phyloP scores from a whole-genome alignment of 1,140 invertebrate species.

The Leptinotarsa lineolata region DNA sequence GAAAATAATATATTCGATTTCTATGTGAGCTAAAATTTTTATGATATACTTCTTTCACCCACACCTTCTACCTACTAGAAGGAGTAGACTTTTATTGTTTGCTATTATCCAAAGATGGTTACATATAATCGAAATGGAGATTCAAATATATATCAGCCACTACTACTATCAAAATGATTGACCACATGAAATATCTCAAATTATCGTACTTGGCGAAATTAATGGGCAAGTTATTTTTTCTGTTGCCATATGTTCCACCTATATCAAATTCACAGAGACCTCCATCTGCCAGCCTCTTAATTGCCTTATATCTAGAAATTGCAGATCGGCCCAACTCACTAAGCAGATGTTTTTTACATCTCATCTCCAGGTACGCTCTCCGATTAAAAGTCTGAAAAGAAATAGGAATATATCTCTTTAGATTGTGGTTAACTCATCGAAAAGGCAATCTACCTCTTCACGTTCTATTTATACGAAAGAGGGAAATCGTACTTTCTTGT shows the following conservation, averaged over 20 bases:
- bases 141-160: no score
- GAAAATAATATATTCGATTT: no score
- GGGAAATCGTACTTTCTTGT: conserved; percentile 3
- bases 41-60: no score
- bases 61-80: no score
- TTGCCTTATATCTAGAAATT: background rate
- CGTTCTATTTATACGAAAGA: background rate
- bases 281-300: background rate
- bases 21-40: no score
- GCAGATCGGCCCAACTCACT: background rate
- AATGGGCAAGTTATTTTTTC: background rate
- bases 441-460: background rate
- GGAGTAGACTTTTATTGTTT: no score
- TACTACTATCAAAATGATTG: no score
- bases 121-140: no score
- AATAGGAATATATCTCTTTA: background rate
- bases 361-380: background rate
- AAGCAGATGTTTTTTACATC: background rate
- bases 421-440: conserved; percentile 2
- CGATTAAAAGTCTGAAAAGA: background rate
- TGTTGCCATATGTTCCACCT: background rate
- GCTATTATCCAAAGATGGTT: no score
- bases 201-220: no score
- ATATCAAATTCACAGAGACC: background rate
- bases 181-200: no score